These are phyloP conservation scores for Agelas oroides DNA, from an alignment of 37 sponge, comb jelly and placozoan genomes.

Conservation along the genomic window DNA sequence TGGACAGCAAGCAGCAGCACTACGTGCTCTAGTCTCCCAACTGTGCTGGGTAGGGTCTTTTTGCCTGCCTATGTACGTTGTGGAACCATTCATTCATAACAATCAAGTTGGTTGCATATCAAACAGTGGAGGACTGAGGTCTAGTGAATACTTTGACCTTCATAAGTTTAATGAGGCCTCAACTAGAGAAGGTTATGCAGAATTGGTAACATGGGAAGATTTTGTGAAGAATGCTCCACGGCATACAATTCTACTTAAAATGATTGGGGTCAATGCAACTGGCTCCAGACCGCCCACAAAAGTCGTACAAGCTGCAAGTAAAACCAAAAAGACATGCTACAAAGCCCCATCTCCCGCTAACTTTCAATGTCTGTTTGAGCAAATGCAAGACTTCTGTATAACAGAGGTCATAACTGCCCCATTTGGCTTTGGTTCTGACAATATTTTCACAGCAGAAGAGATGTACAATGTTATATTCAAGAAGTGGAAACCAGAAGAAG, in stretches of 20 bases:
- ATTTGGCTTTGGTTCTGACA: too few species aligned
- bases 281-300: too few species aligned
- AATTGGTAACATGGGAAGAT: neutral
- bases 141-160: slow-evolving; percentile 22
- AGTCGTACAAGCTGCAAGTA: too few species aligned
- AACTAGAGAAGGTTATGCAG: neutral
- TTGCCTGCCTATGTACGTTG: slow-evolving; percentile 2
- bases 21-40: slow-evolving; percentile 3
- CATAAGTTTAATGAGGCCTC: slow-evolving; percentile 3
- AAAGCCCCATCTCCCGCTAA: too few species aligned
- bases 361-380: too few species aligned
- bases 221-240: neutral
- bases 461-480: neutral
- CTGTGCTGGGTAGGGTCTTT: neutral
- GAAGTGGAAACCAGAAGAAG: neutral
- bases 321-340: too few species aligned
- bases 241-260: too few species aligned
- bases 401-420: too few species aligned
- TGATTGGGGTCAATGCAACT: too few species aligned
- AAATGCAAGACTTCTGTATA: too few species aligned
- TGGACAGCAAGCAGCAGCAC: slow-evolving; percentile 32
- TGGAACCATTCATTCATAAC: neutral
- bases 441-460: too few species aligned
- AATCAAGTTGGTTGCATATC: neutral
- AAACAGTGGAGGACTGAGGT: neutral